These are phyloP conservation scores for Hypena proboscidalis DNA, from an alignment of 2,888 invertebrate genomes.

Conservation along the genomic window DNA sequence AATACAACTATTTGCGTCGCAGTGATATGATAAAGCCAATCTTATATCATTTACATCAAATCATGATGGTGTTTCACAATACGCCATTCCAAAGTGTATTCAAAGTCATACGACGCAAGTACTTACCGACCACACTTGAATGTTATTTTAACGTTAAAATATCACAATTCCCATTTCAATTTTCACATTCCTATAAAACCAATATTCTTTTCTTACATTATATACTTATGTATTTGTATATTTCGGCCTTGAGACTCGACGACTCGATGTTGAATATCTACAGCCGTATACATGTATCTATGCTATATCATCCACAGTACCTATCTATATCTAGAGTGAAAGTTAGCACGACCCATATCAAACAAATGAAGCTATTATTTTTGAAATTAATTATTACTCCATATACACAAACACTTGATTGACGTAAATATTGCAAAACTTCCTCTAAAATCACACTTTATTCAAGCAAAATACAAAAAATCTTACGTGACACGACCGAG, in stretches of 20 bases:
- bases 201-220: constrained; percentile 68
- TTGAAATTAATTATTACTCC: constrained; percentile 50
- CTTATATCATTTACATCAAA: constrained; percentile 44
- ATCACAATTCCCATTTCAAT: constrained; percentile 50
- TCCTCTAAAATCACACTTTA: constrained; percentile 62
- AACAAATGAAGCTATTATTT: constrained; percentile 48
- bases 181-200: constrained; percentile 62
- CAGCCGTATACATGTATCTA: constrained; percentile 68
- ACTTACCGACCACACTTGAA: constrained; percentile 50
- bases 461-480: constrained; percentile 78
- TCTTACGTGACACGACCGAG: constrained; percentile 86
- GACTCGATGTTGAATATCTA: constrained; percentile 83
- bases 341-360: constrained; percentile 81
- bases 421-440: constrained; percentile 56
- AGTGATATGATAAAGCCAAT: constrained; percentile 55
- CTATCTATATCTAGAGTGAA: constrained; percentile 84
- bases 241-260: constrained; percentile 83
- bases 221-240: constrained; percentile 76
- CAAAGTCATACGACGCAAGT: constrained; percentile 46
- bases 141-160: constrained; percentile 29
- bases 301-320: constrained; percentile 72
- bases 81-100: constrained; percentile 55
- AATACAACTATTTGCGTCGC: constrained; percentile 58
- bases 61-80: constrained; percentile 55
- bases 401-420: constrained; percentile 53